These are phyloP conservation scores for Muscina levida DNA, from an alignment of 2,888 invertebrate species.

Conservation along the genomic window DNA sequence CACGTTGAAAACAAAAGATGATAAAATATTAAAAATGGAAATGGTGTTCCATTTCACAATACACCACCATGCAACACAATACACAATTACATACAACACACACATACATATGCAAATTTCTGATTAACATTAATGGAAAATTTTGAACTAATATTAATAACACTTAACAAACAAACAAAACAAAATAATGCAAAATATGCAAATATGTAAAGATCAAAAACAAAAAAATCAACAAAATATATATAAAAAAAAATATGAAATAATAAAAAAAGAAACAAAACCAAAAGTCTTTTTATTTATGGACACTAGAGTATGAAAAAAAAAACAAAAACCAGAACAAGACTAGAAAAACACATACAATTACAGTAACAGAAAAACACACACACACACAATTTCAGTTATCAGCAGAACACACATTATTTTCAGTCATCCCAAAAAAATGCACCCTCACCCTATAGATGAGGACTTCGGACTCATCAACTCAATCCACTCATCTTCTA, in stretches of 20 bases:
- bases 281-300: conserved; percentile 60
- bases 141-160: conserved; percentile 2
- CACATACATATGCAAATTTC: conserved; percentile 13
- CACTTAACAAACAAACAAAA: conserved; percentile 7
- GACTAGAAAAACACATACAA: background rate
- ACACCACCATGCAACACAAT: conserved; percentile 37
- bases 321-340: background rate
- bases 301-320: conserved; percentile 46
- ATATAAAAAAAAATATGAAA: conserved; percentile 53
- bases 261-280: conserved; percentile 50
- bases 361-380: background rate
- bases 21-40: background rate
- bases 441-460: too few relatives aligned
- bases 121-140: background rate
- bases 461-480: too few relatives aligned
- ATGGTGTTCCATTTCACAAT: background rate
- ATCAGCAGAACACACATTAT: too few relatives aligned
- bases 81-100: conserved; percentile 10
- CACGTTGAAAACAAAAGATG: background rate
- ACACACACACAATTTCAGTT: background rate
- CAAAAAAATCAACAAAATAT: conserved; percentile 46
- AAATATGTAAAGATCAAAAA: conserved; percentile 31
- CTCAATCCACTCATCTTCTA: too few relatives aligned
- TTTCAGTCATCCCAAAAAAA: too few relatives aligned
- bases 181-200: background rate